Evolutionary conservation across 2,888 invertebrate genomes (phyloP).

Genomic region (Xylota segnis): DNA sequence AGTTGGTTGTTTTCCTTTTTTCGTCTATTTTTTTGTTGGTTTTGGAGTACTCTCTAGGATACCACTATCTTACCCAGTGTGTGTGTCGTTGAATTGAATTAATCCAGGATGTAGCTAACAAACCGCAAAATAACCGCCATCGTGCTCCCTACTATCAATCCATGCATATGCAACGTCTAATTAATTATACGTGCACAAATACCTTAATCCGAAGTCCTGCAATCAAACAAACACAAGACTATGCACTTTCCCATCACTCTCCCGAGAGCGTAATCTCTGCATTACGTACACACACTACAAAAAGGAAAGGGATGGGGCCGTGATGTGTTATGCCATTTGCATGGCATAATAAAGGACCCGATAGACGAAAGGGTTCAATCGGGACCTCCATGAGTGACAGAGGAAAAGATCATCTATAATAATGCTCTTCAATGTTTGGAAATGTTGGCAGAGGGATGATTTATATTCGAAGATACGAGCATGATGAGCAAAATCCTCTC

Average conservation of each 20-base stretch:
- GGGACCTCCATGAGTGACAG: conserved; percentile 72
- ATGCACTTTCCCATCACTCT: conserved; percentile 64
- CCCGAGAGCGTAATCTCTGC: conserved; percentile 54
- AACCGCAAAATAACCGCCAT: conserved; percentile 77
- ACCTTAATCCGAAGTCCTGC: conserved; percentile 74
- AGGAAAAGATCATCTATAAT: conserved; percentile 75
- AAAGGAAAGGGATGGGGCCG: conserved; percentile 36
- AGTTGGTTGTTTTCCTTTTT: neutral
- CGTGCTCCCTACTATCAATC: conserved; percentile 62
- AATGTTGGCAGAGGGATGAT: conserved; percentile 63
- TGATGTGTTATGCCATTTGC: conserved; percentile 69
- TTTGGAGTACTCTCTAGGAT: conserved; percentile 16
- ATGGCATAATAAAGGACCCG: conserved; percentile 66
- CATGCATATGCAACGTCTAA: conserved; percentile 75
- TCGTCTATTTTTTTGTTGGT: neutral
- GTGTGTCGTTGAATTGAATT: conserved; percentile 43
- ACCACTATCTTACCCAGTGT: conserved; percentile 1
- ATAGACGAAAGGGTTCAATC: conserved; percentile 71
- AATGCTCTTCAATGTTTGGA: conserved; percentile 73
- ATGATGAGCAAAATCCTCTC: conserved; percentile 64
- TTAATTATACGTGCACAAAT: conserved; percentile 77
- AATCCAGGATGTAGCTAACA: conserved; percentile 70
- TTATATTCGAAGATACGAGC: conserved; percentile 62
- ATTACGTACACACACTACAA: conserved; percentile 46
- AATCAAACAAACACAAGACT: conserved; percentile 69